These are phyloP conservation scores for Somateria mollissima DNA, from an alignment of 2,797 vertebrate species.

Conservation along the genomic window DNA sequence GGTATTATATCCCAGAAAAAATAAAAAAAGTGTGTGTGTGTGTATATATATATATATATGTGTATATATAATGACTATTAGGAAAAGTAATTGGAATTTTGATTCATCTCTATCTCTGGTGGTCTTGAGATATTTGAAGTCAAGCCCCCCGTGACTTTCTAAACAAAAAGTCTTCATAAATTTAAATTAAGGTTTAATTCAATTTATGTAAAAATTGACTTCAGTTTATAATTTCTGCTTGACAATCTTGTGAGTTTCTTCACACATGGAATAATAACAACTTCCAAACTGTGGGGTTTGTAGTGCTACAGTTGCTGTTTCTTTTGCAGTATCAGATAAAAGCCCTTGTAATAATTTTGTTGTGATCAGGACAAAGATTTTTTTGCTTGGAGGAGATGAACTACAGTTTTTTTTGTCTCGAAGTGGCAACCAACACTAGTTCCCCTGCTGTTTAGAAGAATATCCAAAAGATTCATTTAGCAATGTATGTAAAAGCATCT, in stretches of 20 bases:
- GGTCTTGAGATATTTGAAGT: neutral
- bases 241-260: neutral
- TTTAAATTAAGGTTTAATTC: neutral
- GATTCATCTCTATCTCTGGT: neutral
- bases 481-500: neutral
- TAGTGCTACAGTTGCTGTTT: neutral
- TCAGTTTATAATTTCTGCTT: neutral
- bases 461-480: neutral
- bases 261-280: neutral
- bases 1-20: neutral
- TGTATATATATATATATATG: too few species aligned
- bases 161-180: neutral
- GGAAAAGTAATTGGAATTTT: neutral
- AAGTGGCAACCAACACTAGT: neutral
- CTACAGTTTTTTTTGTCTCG: neutral
- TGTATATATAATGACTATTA: neutral
- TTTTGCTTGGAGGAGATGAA: neutral
- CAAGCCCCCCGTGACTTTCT: neutral
- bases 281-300: neutral
- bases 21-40: neutral
- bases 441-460: neutral
- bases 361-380: neutral
- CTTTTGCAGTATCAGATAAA: neutral
- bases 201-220: neutral
- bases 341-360: neutral